phyloP scores from a whole-genome alignment of 2,113 vertebrate species.

The Gorsachius goisagi region DNA sequence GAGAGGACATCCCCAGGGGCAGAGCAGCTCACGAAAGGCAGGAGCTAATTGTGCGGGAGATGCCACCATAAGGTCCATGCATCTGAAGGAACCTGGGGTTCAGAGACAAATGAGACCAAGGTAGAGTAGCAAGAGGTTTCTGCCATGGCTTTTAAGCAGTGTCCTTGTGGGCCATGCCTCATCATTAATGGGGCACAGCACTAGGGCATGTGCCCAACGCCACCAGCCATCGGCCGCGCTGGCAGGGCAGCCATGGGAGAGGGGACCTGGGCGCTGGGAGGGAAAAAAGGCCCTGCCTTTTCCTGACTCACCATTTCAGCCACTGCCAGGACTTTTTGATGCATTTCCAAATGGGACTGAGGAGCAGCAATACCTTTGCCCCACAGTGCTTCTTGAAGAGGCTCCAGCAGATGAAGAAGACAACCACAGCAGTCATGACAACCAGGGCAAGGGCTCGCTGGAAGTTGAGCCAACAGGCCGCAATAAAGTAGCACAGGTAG shows the following conservation, averaged over 20 bases:
- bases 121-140: background rate
- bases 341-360: conserved; percentile 58
- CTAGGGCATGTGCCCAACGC: background rate
- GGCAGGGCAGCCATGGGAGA: background rate
- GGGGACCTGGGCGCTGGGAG: background rate
- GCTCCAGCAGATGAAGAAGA: conserved; percentile 62
- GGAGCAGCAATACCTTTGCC: conserved; percentile 64
- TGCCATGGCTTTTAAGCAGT: background rate
- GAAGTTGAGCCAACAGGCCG: conserved; percentile 86
- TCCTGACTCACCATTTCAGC: conserved; percentile 87
- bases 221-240: background rate
- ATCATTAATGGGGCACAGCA: background rate
- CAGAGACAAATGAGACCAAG: rapidly evolving
- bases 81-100: background rate
- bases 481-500: conserved; percentile 84
- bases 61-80: background rate
- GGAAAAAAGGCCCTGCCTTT: background rate
- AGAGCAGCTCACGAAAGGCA: background rate
- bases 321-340: conserved; percentile 74
- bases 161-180: background rate
- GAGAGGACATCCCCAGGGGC: background rate
- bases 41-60: background rate
- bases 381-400: conserved; percentile 77
- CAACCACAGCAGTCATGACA: conserved; percentile 79
- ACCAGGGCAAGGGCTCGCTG: conserved; percentile 84